A percentile compares a stretch with the other conserved stretches of the same genome.
Evolutionary conservation across 1,140 invertebrate species (phyloP).

Genomic region (Heliconius nattereri): DNA sequence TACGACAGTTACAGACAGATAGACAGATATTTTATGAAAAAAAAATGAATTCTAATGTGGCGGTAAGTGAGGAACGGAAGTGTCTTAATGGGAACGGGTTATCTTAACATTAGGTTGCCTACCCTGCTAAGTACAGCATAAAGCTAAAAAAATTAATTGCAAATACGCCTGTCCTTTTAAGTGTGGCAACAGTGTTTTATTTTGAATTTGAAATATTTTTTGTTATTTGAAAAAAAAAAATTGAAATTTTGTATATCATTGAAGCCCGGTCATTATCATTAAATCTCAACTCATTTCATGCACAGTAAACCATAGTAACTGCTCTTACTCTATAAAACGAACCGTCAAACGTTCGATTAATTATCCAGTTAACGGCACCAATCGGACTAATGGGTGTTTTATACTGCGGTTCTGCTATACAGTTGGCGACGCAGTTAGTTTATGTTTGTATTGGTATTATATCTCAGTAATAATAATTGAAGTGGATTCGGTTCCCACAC

Average conservation of each 20-base stretch:
- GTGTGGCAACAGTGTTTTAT: not conserved
- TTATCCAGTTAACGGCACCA: slow-evolving; percentile 37
- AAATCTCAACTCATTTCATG: not conserved
- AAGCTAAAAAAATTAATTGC: not conserved
- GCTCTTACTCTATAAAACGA: slow-evolving; percentile 19
- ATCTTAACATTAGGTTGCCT: too few relatives aligned
- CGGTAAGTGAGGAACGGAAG: too few relatives aligned
- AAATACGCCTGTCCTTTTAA: not conserved
- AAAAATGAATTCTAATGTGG: too few relatives aligned
- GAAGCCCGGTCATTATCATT: not conserved
- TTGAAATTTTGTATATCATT: not conserved
- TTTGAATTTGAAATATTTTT: not conserved
- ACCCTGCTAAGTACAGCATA: too few relatives aligned
- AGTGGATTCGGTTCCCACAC: too few relatives aligned
- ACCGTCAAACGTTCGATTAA: slow-evolving; percentile 37
- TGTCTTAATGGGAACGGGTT: too few relatives aligned
- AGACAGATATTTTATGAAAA: too few relatives aligned
- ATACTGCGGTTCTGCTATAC: slow-evolving; percentile 21
- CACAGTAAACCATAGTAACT: slow-evolving; percentile 16
- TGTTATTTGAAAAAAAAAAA: not conserved
- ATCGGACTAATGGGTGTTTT: slow-evolving; percentile 42
- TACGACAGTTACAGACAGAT: too few relatives aligned
- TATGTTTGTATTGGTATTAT: too few relatives aligned
- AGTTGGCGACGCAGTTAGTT: too few relatives aligned
- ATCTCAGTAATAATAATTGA: too few relatives aligned